Base-by-base conservation (phyloP, 2,113 vertebrate genomes). In the Nibea coibor region DNA sequence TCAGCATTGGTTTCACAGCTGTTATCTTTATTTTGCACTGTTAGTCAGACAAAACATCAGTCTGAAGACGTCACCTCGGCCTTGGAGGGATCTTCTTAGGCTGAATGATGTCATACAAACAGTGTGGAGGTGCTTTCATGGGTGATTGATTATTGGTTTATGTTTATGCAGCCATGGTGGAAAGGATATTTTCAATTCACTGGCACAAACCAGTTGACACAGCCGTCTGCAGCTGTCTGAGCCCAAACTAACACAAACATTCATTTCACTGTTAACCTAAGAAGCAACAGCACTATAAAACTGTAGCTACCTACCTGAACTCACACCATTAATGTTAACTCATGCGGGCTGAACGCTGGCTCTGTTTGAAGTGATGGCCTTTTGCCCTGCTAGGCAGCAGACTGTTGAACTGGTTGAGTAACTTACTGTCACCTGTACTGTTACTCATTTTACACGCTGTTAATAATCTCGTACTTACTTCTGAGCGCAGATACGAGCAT, bases 401-500 rank as follows among this genome's bases (percentile, higher is more conserved):
- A 57, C 31, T 4, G 24, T 51, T 39, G 9, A 35, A 7, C 22
- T 20, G 39, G 9, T 43, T 16, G 10, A 12, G 2, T 5, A 15
- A 59, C 45, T 20, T 31, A 4, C 28, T 31, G 20, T 12, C 78
- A 10, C 14, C 10, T 42, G 0, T 22, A 62, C n/a, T 45, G 22
- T n/a, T 1, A 11, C n/a, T 22, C 7, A 3, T 0, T 54, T 75
- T 56, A 81, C n/a, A 59, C 47, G 4, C 15, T 4, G 12, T 17
- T 20, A 24, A 50, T 7, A 6, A 11, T 1, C 10, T 5, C 16
- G 15, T 28, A 96, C 98, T 97, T 89, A 99, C 98, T 97, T 90
- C 93, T 94, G 87, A 99, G 93, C 1, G 98, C 97, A 61, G 96
- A 96, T 59, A 98, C 97, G 56, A 99, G 97, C 91, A 97, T 95